Base-by-base conservation (phyloP, 1,140 invertebrate species). In the Listronotus oregonensis region DNA sequence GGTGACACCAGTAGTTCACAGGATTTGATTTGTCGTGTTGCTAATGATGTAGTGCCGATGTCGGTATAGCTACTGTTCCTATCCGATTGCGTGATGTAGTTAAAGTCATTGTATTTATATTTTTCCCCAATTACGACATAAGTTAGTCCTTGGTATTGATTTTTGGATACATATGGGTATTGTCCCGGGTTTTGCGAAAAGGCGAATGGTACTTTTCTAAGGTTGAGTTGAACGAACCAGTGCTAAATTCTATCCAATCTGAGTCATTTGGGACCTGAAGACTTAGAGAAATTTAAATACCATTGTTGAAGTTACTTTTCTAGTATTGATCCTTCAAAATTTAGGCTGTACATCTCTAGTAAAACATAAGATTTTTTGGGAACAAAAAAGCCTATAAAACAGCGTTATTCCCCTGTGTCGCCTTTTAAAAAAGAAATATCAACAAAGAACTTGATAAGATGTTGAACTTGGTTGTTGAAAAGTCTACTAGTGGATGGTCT, bases 321-420 rank as follows among this genome's bases (percentile, higher is more conserved):
- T 3, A 10, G 17, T 14, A 47, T 21, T 4, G 44, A 47, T 14
- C 17, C 44, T 9, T 15, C 14, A 14, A 47, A 15, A 10, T 47
- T n/a, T 47, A 47, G 44, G 44, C 1, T 47, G 1, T 47, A 47
- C 44, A 17, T 14, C 14, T 21, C 3, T 17, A 14, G 44, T 47
- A 47, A 3, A 47, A 21, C 44, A 47, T 47, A 47, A 47, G 17
- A 47, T 47, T 47, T 2, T 10, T 10, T 3, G 3, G 10, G 17
- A 10, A 17, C 9, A 47, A 47, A 17, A 11, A 9, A 47, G 17
- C 44, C 44, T 47, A 47, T 47, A 77, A 74, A 72, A 51, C 69
- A 74, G 27, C 43, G 72, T 44, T 62, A 70, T 32, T 71, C 71
- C 42, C 68, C 73, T 1, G 46, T 71, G n/a, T 72, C 72, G 3